Evolutionary conservation across 2,888 invertebrate species (phyloP).

Genomic region (Rhaphigaster nebulosa): DNA sequence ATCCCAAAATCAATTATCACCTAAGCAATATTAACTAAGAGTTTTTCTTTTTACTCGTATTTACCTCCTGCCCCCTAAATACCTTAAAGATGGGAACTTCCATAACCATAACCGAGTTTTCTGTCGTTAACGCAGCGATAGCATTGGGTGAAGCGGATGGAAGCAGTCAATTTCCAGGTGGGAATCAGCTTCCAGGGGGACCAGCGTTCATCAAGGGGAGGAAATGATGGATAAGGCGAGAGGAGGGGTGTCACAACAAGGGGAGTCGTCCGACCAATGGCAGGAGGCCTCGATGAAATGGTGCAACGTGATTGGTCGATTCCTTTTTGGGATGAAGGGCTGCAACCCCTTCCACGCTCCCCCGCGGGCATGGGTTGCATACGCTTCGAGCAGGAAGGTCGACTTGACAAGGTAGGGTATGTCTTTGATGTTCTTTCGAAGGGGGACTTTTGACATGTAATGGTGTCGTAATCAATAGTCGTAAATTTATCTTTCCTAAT

Average conservation of each 20-base stretch:
- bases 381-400: conserved; percentile 11
- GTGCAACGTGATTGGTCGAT: conserved; percentile 25
- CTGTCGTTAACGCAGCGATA: background rate
- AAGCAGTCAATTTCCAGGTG: conserved; percentile 44
- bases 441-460: background rate
- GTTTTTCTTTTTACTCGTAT: background rate
- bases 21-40: too few relatives aligned
- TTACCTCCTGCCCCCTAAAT: background rate
- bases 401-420: conserved; percentile 31
- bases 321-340: conserved; percentile 39
- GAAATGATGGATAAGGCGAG: conserved; percentile 41
- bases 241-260: conserved; percentile 28
- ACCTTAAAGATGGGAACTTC: background rate
- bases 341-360: conserved; percentile 28
- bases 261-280: conserved; percentile 15
- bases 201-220: conserved; percentile 34
- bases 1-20: background rate
- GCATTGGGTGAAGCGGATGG: background rate
- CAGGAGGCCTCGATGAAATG: background rate
- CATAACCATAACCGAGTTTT: conserved; percentile 20
- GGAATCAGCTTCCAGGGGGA: conserved; percentile 37
- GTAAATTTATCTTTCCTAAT: background rate
- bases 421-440: conserved; percentile 9
- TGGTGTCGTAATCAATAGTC: background rate
- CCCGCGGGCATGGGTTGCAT: background rate